Evolutionary conservation across 2,797 vertebrate genomes (phyloP), one percentile per base, ranked within the genome.

Genomic region (Myioborus melanocephalus): DNA sequence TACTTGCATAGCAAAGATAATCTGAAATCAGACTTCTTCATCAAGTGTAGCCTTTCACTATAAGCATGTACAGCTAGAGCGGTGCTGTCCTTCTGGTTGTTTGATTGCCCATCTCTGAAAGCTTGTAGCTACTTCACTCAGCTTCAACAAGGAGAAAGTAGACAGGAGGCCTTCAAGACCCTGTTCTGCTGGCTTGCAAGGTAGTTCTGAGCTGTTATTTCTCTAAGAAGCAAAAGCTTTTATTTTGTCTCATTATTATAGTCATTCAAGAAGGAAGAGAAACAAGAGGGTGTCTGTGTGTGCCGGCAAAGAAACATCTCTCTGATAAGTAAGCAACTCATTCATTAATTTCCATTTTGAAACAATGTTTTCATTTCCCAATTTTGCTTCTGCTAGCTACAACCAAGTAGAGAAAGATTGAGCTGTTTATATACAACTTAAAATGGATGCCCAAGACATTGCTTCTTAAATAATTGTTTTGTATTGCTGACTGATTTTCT

Each of bases 341-440:
- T 81, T 95, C n/a, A 63, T 89, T 85, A 88, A 91, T 81, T 68
- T 66, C 59, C 59, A 26, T 46, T 34, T 73, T 44, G 47, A 71
- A 81, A 72, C 32, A 52, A 47, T 26, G 56, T 50, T 92, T 88
- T 83, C 22, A 10, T 93, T 35, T 71, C 47, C 34, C 3, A 6
- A 8, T 76, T 82, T 94, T 86, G 69, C 47, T 71, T 64, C 79
- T 95, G 83, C 79, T 81, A 83, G 15, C n/a, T 82, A 66, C 85
- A 88, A 50, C n/a, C 65, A 90, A 80, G 53, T 92, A 82, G 64
- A 94, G 89, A 96, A 90, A 97, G 94, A 95, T 59, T 61, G 93
- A 95, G 28, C 50, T 88, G 71, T 91, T 95, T 96, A 93, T 71
- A 14, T 10, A 24, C 65, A 96, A 69, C 85, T 76, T 90, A 78